Base-by-base conservation (phyloP, 1,140 invertebrate genomes). In the Drosophila pseudoananassae region DNA sequence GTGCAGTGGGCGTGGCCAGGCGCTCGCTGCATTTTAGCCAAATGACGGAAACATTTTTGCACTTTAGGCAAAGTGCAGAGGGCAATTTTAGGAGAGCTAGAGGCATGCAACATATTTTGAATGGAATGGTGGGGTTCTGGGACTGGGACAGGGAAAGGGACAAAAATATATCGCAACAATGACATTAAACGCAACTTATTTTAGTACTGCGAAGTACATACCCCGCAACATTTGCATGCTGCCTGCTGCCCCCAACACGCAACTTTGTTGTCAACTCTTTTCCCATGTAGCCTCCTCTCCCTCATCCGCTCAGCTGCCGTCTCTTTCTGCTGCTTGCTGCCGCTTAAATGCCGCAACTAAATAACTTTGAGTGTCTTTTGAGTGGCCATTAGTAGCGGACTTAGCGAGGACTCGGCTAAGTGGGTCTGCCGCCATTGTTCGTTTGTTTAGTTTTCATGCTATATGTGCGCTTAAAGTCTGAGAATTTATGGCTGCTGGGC, bases 181-280 rank as follows among this genome's bases (percentile, higher is more conserved):
- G 83, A 88, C 82, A 87, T 87, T 87, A 88, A 88, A 87, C 77
- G 78, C 78, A 87, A 88, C 82, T 87, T 87, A 87, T 88, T 88
- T 78, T 58, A 76, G 60, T 60, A 25, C 51, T 59, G 17, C 43
- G 60, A 57, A 23, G 46, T 58, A 20, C 38, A 36, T 45, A 8
- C 8, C 38, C 25, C 31, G 17, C 36, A 58, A 50, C 65, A 85
- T 85, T 85, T 85, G 82, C 82, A 85, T 85, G 76, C 33, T 65
- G 40, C 20, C 65, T 17, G 31, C 31, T 43, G 47, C 46, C 59
- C 46, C 63, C 56, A 78, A 63, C 59, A 61, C 40, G 69, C 81
- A 70, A 85, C 81, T 63, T 56, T 85, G 81, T 85, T 75, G 50
- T 25, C 58, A 43, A 51, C 58, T 64, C 55, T 15, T 27, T 31